phyloP scores from a whole-genome alignment of 2,888 invertebrate genomes.

The Microctonus aethiopoides region DNA sequence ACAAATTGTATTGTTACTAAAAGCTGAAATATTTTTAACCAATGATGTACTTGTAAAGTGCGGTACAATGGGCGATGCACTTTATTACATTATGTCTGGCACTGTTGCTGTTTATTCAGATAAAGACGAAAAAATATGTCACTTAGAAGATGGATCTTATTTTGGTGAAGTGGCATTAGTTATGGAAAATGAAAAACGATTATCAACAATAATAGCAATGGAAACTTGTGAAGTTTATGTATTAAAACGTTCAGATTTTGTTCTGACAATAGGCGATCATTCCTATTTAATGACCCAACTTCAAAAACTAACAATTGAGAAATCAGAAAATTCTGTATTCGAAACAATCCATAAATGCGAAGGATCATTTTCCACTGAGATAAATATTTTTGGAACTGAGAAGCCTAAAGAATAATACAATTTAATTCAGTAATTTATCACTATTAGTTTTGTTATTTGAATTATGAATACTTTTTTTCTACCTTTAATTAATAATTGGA shows the following conservation, averaged over 20 bases:
- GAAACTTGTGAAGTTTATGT: conserved; percentile 67
- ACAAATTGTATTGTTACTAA: conserved; percentile 56
- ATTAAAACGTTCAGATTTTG: conserved; percentile 63
- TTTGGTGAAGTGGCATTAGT: conserved; percentile 68
- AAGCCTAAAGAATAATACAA: background rate
- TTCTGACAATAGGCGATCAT: conserved; percentile 59
- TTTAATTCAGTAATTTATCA: background rate
- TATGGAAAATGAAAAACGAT: conserved; percentile 62
- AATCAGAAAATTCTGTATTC: conserved; percentile 40
- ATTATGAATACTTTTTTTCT: no score
- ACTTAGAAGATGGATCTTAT: conserved; percentile 67
- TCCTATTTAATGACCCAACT: conserved; percentile 61
- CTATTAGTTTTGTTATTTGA: background rate
- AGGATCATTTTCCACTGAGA: background rate
- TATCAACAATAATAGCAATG: conserved; percentile 65
- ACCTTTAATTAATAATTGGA: conserved; percentile 42
- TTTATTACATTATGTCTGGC: conserved; percentile 66
- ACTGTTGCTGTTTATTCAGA: conserved; percentile 67
- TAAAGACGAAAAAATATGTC: conserved; percentile 66
- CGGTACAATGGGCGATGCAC: conserved; percentile 57
- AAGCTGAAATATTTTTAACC: conserved; percentile 62
- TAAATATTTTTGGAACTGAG: background rate
- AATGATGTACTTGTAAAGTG: conserved; percentile 65
- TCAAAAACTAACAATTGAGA: conserved; percentile 53
- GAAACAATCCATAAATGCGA: conserved; percentile 13